Percentiles rank a stretch among this genome's conserved stretches.
Conservation (phyloP, 2,113 vertebrate species). For the Pachyramphus minor region DNA sequence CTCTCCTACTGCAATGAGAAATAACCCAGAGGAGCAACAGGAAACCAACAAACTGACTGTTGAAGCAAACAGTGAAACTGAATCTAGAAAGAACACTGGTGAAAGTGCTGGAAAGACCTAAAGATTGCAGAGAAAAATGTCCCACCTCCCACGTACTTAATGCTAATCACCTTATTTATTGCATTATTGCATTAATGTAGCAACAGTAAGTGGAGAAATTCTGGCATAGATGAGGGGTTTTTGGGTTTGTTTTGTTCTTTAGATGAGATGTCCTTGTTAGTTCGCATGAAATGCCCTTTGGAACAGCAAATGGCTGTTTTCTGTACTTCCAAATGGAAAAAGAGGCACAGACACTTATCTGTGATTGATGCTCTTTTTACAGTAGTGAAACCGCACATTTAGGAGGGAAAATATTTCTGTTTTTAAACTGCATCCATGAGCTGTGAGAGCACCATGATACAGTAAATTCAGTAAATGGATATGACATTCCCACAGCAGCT, state of each 20-base stretch:
- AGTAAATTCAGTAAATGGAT: not conserved
- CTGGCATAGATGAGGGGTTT: not conserved
- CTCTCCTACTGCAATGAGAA: not conserved
- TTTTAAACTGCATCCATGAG: not conserved
- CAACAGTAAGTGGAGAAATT: not conserved
- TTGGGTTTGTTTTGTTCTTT: not conserved
- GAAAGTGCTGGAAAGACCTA: not conserved
- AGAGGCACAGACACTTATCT: not conserved
- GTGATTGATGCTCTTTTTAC: not conserved
- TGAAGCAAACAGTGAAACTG: slow-evolving; percentile 9
- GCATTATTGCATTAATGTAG: not conserved
- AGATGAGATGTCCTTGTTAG: not conserved
- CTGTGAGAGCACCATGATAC: not conserved
- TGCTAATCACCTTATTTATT: not conserved
- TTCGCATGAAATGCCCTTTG: not conserved
- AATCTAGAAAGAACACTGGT: not conserved
- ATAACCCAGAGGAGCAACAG: not conserved
- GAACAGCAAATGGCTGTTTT: not conserved
- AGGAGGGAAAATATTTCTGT: not conserved
- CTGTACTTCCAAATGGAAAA: not conserved
- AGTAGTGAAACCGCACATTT: not conserved
- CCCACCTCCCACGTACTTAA: not conserved
- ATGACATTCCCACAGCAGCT: slow-evolving; percentile 17
- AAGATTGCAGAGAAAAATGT: not conserved
- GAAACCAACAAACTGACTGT: not conserved